Percentiles rank a stretch among this genome's conserved stretches.
phyloP scores from a whole-genome alignment of 2,797 vertebrate genomes.

The Thaleichthys pacificus region DNA sequence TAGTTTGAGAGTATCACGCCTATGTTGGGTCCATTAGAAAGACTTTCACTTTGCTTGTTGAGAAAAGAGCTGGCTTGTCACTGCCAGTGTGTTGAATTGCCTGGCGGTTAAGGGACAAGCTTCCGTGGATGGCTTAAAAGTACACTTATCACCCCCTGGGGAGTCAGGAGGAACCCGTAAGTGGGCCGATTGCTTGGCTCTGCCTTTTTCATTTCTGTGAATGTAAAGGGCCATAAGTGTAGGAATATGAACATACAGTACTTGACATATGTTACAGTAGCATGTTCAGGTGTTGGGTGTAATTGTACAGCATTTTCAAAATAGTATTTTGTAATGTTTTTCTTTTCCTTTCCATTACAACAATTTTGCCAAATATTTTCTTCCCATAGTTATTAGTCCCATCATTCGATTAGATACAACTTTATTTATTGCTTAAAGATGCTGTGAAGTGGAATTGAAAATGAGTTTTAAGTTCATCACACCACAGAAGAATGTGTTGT shows the following conservation, averaged over 20 bases:
- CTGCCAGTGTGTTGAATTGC: slow-evolving; percentile 60
- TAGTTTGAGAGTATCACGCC: slow-evolving; percentile 63
- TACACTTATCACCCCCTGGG: slow-evolving; percentile 65
- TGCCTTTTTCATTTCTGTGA: slow-evolving; percentile 44
- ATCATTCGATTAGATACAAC: too few relatives aligned
- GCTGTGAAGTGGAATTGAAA: too few relatives aligned
- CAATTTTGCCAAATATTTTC: too few relatives aligned
- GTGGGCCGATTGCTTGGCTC: slow-evolving; percentile 44
- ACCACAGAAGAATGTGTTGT: too few relatives aligned
- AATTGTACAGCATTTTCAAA: neutral
- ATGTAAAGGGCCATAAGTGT: slow-evolving; percentile 34
- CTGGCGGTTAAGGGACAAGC: slow-evolving; percentile 61
- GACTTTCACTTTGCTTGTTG: slow-evolving; percentile 64
- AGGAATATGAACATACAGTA: slow-evolving; percentile 22
- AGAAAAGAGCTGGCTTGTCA: slow-evolving; percentile 58
- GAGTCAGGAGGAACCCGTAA: slow-evolving; percentile 63
- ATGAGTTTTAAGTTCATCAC: too few relatives aligned
- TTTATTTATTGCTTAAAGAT: too few relatives aligned
- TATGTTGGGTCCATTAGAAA: slow-evolving; percentile 71
- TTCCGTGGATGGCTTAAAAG: slow-evolving; percentile 62
- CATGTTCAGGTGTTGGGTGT: neutral
- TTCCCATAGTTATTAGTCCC: too few relatives aligned
- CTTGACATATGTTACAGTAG: neutral
- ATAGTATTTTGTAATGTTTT: neutral
- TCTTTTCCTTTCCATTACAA: too few relatives aligned